These are phyloP conservation scores for Halocaridina rubra DNA, from an alignment of 2,888 invertebrate genomes.

Conservation along the genomic window DNA sequence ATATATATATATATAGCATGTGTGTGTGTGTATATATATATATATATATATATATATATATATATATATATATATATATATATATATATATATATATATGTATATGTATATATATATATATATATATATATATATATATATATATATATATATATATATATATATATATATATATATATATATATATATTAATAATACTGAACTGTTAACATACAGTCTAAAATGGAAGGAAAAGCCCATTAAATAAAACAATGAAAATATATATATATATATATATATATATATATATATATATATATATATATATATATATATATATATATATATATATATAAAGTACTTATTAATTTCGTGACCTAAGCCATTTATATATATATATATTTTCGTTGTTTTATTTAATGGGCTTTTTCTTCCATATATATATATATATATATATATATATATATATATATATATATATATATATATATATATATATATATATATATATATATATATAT, in stretches of 20 bases:
- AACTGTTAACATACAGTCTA: too few species aligned
- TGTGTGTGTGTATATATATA: slow-evolving; percentile 17
- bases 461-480: not conserved
- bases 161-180: not conserved
- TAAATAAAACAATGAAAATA: too few species aligned
- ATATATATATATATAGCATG: slow-evolving; percentile 21
- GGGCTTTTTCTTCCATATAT: too few species aligned
- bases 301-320: not conserved
- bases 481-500: not conserved
- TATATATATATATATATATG: not conserved
- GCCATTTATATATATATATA: not conserved
- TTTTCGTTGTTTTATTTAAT: too few species aligned
- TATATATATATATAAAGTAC: not conserved
- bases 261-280: not conserved
- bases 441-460: not conserved
- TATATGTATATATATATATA: not conserved
- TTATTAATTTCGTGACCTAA: not conserved
- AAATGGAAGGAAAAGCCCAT: too few species aligned
- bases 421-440: not conserved
- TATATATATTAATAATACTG: too few species aligned
- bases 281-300: not conserved
- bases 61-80: not conserved
- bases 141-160: not conserved
- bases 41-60: slow-evolving; percentile 22
- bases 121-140: not conserved